These are phyloP conservation scores for Patella pellucida DNA, from an alignment of 2,888 invertebrate species.

Conservation along the genomic window DNA sequence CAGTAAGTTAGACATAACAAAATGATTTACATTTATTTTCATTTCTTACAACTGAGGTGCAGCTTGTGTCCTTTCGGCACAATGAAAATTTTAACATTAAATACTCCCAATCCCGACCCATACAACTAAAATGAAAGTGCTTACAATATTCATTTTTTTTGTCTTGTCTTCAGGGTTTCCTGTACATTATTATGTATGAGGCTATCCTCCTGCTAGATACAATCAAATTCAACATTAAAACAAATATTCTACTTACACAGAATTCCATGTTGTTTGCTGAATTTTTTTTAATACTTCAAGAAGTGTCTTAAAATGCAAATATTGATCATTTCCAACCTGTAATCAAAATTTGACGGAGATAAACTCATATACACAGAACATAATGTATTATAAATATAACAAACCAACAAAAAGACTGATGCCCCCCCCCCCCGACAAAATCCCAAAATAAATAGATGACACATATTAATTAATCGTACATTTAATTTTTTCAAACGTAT, in stretches of 20 bases:
- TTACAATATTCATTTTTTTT: no score
- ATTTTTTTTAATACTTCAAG: constrained; percentile 46
- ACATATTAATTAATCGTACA: no score
- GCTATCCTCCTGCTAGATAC: no score
- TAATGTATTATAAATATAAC: no score
- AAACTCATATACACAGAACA: background rate
- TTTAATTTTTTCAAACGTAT: no score
- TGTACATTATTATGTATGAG: no score
- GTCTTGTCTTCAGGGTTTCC: no score
- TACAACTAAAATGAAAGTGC: no score
- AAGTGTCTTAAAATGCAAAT: constrained; percentile 72
- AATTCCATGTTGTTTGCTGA: background rate
- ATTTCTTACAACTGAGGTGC: background rate
- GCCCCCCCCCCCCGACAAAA: no score
- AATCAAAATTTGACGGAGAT: background rate
- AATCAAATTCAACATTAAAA: no score
- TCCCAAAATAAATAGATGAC: no score
- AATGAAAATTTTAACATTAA: constrained; percentile 6
- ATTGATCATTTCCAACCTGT: constrained; percentile 67
- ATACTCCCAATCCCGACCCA: background rate
- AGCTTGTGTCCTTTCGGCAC: background rate
- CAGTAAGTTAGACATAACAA: background rate
- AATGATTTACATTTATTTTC: background rate
- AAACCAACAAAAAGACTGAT: no score
- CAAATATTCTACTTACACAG: background rate